phyloP scores from a whole-genome alignment of 1,140 invertebrate species.

The Laodelphax striatellus region DNA sequence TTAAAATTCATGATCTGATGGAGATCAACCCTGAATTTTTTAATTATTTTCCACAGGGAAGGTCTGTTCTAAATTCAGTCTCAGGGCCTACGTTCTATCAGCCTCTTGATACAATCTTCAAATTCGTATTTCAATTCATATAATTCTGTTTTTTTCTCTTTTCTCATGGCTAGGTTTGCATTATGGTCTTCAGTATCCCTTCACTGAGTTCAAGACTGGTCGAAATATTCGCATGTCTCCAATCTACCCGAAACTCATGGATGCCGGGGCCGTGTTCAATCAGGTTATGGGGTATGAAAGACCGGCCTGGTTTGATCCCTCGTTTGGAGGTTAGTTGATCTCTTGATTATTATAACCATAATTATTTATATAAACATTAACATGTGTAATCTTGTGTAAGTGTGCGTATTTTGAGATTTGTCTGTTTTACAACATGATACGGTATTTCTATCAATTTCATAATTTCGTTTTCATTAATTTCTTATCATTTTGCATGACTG shows the following conservation, averaged over 20 bases:
- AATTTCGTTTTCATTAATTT: too few relatives aligned
- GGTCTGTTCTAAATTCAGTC: too few relatives aligned
- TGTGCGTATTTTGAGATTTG: too few relatives aligned
- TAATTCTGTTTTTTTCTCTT: background rate
- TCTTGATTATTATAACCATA: background rate
- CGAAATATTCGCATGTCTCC: slow-evolving; percentile 90
- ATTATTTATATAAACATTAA: too few relatives aligned
- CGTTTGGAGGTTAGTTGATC: background rate
- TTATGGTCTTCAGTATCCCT: slow-evolving; percentile 73
- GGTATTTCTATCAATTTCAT: too few relatives aligned
- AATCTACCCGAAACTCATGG: slow-evolving; percentile 83
- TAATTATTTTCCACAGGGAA: too few relatives aligned
- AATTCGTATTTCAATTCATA: background rate
- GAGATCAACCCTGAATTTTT: too few relatives aligned
- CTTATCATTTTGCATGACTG: background rate
- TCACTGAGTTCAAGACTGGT: slow-evolving; percentile 75
- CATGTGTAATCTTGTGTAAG: too few relatives aligned
- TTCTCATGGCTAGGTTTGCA: slow-evolving; percentile 44
- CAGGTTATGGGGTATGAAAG: slow-evolving; percentile 98
- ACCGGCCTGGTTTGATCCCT: slow-evolving; percentile 77
- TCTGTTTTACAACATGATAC: too few relatives aligned
- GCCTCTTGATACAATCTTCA: background rate
- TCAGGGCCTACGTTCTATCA: too few relatives aligned
- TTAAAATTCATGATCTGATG: too few relatives aligned
- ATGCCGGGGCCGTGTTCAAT: slow-evolving; percentile 91